Evolutionary conservation across 2,113 vertebrate species (phyloP), one percentile per base, ranked within the genome.

Genomic region (Cryptotis parvus): DNA sequence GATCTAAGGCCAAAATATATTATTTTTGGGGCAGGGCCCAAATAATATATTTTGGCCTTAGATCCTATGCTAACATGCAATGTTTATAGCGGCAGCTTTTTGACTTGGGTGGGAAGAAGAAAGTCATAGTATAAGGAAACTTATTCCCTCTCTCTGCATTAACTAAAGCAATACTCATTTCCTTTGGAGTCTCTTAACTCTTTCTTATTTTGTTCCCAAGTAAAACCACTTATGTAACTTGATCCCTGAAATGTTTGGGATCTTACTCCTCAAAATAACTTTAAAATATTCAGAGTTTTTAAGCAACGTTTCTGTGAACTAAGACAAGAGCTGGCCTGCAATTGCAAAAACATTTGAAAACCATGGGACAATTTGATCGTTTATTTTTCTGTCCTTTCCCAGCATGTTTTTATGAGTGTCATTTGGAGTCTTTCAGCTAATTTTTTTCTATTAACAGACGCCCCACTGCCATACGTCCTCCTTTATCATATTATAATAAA

Each of bases 401-500:
- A 87, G 69, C 29, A 20, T 69, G 37, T 20, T 43, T 87, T 89
- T 66, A 68, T 90, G 78, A 74, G 75, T 77, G 49, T 26, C 35
- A 90, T 87, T 89, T 68, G 66, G 43, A 31, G 79, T 87, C 82
- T 75, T 93, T 73, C 75, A 55, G 16, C 58, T 84, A 35, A 82
- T 84, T 93, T 94, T 84, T 84, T 78, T 78, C 73, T 90, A 22
- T 55, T 81, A 87, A 1, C 3, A 10, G 31, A 45, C 22, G 16
- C 15, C 18, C 22, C 68, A 26, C 15, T 37, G 9, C 66, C 37
- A 31, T 63, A 70, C 73, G 49, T 61, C 33, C 31, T 27, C 27
- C 68, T 84, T 81, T 77, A 84, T 74, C n/a, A 26, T 74, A 75
- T 66, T 91, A 73, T 92, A 91, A 61, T 87, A 37, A 93, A 92